A percentile compares a stretch with the other conserved stretches of the same genome.
Evolutionary conservation across 2,113 vertebrate species (phyloP).

Genomic region (Xiphophorus hellerii): DNA sequence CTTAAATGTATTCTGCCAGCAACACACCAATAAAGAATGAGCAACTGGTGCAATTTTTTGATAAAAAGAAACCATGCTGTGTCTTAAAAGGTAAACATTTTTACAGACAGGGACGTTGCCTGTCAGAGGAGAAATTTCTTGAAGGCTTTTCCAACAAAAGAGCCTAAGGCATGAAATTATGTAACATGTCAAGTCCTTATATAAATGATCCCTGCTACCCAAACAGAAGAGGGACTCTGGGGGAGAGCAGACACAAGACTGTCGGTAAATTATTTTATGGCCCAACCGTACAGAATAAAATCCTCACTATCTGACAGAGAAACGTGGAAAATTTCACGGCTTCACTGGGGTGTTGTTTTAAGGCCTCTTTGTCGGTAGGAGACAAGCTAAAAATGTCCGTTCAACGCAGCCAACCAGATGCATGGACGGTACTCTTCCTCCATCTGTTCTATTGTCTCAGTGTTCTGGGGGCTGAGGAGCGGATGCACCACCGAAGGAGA

Average conservation of each 20-base stretch:
- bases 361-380: constrained; percentile 70
- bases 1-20: too few relatives aligned
- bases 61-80: not conserved
- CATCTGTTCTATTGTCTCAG: constrained; percentile 80
- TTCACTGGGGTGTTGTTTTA: constrained; percentile 70
- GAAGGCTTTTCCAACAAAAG: constrained; percentile 45
- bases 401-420: constrained; percentile 79
- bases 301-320: constrained; percentile 11
- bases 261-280: constrained; percentile 4
- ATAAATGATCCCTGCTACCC: constrained; percentile 36
- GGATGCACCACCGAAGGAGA: constrained; percentile 77
- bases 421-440: constrained; percentile 78
- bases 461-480: constrained; percentile 75
- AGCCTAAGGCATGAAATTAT: constrained; percentile 46
- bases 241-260: not conserved
- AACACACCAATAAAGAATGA: too few relatives aligned
- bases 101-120: constrained; percentile 21
- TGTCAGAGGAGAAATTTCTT: constrained; percentile 30
- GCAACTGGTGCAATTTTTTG: not conserved
- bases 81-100: not conserved
- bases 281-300: not conserved
- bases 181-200: constrained; percentile 51
- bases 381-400: constrained; percentile 72
- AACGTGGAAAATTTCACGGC: constrained; percentile 49
- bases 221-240: constrained; percentile 38